These are phyloP conservation scores for Cephus spinipes DNA, from an alignment of 2,888 invertebrate species.

Conservation along the genomic window DNA sequence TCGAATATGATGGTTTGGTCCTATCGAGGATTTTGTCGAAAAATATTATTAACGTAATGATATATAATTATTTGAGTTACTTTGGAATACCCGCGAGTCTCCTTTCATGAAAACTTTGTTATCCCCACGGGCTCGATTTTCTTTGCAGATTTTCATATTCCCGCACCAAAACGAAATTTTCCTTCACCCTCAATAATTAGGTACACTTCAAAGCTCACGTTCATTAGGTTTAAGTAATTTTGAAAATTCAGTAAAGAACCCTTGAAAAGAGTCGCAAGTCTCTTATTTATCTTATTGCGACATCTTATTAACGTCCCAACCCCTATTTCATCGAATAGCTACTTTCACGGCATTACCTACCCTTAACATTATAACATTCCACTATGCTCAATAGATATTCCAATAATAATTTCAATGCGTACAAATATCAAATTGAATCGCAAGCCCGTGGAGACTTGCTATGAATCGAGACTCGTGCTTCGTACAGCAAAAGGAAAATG, in stretches of 20 bases:
- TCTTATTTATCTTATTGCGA: not conserved
- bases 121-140: not conserved
- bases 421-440: not conserved
- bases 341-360: not conserved
- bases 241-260: not conserved
- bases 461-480: not conserved
- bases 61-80: not conserved
- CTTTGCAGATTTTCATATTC: not conserved
- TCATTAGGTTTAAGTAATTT: not conserved
- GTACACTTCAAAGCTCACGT: not conserved
- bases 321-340: not conserved
- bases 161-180: not conserved
- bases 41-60: not conserved
- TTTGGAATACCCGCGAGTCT: not conserved
- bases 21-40: not conserved
- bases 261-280: not conserved
- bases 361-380: not conserved
- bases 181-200: not conserved
- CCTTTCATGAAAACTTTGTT: not conserved
- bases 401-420: not conserved
- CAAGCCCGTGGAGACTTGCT: not conserved
- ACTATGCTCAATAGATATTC: not conserved
- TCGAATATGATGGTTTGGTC: not conserved
- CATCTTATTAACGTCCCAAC: not conserved
- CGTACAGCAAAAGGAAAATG: not conserved